These are phyloP conservation scores for Micromussa lordhowensis DNA, from an alignment of 92 coral and sea anemone species.

Conservation along the genomic window DNA sequence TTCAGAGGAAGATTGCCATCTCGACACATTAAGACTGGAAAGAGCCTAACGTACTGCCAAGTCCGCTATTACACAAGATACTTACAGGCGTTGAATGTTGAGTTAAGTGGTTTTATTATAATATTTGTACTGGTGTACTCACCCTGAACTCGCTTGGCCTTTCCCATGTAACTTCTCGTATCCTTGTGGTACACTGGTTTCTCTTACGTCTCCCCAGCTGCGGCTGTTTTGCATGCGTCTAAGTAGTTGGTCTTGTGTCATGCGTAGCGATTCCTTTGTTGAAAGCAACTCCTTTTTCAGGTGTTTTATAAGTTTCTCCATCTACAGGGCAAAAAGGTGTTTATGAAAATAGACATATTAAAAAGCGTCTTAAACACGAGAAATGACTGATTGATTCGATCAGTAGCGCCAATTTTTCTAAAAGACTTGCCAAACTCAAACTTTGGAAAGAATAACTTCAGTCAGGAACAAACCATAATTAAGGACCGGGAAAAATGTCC, in stretches of 20 bases:
- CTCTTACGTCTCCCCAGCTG: slow-evolving; percentile 14
- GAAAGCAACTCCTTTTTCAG: slow-evolving; percentile 74
- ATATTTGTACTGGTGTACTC: not conserved
- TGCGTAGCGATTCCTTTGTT: slow-evolving; percentile 73
- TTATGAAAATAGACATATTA: not conserved
- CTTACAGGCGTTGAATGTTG: not conserved
- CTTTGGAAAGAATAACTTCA: too few species aligned
- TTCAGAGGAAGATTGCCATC: not conserved
- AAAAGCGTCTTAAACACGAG: not conserved
- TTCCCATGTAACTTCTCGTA: slow-evolving; percentile 16
- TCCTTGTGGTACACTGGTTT: slow-evolving; percentile 7
- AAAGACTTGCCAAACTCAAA: too few species aligned
- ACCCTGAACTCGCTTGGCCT: slow-evolving; percentile 32
- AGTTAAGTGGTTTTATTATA: not conserved
- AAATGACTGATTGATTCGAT: too few species aligned
- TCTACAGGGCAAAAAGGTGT: slow-evolving; percentile 31
- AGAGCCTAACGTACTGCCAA: too few species aligned
- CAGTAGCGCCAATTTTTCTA: not conserved
- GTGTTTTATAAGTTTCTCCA: slow-evolving; percentile 68
- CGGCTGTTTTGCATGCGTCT: slow-evolving; percentile 5
- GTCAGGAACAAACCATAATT: too few species aligned
- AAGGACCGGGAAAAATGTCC: too few species aligned
- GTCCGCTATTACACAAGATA: too few species aligned
- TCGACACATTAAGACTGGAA: not conserved
- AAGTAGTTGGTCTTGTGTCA: slow-evolving; percentile 79